Percentiles rank a stretch among this genome's conserved stretches.
phyloP scores from a whole-genome alignment of 2,797 vertebrate species.

The Gymnothorax reevesii region DNA sequence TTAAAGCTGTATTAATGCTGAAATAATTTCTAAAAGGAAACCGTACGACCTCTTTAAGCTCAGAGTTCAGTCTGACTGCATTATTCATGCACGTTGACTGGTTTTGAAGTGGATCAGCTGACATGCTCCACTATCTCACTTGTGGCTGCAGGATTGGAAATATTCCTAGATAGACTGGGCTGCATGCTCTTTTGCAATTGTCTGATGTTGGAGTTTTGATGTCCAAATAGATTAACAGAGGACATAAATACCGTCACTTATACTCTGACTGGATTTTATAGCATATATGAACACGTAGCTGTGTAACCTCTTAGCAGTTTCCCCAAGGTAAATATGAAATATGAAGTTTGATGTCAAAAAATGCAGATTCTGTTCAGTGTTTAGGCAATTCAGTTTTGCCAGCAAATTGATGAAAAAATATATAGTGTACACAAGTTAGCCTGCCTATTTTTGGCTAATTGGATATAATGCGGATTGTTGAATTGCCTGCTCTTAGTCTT shows the following conservation, averaged over 20 bases:
- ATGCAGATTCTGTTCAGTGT: background rate
- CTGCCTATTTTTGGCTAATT: background rate
- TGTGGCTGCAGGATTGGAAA: background rate
- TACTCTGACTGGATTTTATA: background rate
- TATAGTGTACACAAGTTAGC: background rate
- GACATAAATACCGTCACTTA: too few species aligned
- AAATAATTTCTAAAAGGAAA: background rate
- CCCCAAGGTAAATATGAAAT: background rate
- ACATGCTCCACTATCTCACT: background rate
- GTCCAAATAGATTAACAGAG: too few species aligned
- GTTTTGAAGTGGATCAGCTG: background rate
- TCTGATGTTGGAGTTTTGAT: background rate
- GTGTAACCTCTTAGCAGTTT: background rate
- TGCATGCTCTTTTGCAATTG: background rate
- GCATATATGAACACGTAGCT: background rate
- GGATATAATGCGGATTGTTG: background rate
- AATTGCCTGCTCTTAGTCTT: background rate
- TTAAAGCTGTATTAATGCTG: background rate
- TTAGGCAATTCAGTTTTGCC: slow-evolving; percentile 1
- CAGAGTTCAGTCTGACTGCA: background rate
- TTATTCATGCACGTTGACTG: background rate
- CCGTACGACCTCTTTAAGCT: background rate
- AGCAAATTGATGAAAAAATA: background rate
- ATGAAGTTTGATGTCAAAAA: background rate
- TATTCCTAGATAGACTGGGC: background rate